Evolutionary conservation across 2,113 vertebrate species (phyloP).

Genomic region (Alouatta palliata): DNA sequence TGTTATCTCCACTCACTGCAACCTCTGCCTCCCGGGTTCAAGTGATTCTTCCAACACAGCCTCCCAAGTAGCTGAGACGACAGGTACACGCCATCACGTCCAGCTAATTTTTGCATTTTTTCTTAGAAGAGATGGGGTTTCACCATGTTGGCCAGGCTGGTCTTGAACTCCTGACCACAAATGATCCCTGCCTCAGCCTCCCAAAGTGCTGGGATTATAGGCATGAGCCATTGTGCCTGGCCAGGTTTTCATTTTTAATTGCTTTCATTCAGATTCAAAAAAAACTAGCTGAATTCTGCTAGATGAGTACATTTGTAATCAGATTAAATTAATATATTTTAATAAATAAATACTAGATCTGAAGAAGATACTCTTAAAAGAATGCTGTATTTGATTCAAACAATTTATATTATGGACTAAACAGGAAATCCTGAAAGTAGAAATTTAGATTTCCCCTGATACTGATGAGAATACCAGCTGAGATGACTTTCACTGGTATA

Average conservation of each 20-base stretch:
- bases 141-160: too few species aligned
- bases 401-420: conserved; percentile 23
- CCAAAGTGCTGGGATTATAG: too few species aligned
- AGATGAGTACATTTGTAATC: neutral
- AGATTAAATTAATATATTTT: conserved; percentile 7
- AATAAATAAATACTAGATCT: neutral
- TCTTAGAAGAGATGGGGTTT: too few species aligned
- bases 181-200: too few species aligned
- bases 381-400: conserved; percentile 11
- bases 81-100: too few species aligned
- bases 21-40: too few species aligned
- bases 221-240: too few species aligned
- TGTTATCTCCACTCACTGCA: too few species aligned
- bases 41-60: too few species aligned
- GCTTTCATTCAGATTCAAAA: neutral
- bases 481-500: conserved; percentile 44
- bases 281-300: neutral
- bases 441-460: neutral
- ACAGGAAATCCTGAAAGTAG: conserved; percentile 10
- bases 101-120: too few species aligned
- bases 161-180: too few species aligned
- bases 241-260: conserved; percentile 41
- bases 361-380: neutral
- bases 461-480: conserved; percentile 60
- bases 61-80: too few species aligned